Evolutionary conservation across 2,797 vertebrate genomes (phyloP).

Genomic region (Manis javanica): DNA sequence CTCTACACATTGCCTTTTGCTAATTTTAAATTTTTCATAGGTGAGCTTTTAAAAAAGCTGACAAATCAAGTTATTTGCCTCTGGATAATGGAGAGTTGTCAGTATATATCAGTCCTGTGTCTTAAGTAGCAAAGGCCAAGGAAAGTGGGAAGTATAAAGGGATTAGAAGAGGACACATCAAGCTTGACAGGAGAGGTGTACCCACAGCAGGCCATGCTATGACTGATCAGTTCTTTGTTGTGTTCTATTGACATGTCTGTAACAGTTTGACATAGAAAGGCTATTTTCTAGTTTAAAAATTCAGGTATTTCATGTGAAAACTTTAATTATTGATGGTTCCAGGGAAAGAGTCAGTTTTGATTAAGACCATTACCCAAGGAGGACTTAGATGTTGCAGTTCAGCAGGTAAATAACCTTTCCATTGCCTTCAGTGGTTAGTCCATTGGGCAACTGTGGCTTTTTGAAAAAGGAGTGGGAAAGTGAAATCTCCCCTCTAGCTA

Average conservation of each 20-base stretch:
- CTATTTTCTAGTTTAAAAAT: slow-evolving; percentile 55
- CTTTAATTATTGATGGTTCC: neutral
- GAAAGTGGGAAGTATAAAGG: neutral
- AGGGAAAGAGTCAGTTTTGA: neutral
- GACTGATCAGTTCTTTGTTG: neutral
- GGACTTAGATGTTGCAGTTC: neutral
- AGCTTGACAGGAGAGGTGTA: neutral
- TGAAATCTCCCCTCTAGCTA: neutral
- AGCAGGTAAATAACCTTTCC: neutral
- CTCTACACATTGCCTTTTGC: neutral
- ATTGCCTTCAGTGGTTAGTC: neutral
- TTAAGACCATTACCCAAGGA: neutral
- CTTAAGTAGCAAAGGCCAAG: neutral
- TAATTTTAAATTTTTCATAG: neutral
- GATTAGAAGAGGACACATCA: neutral
- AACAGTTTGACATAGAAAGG: neutral
- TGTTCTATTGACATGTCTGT: neutral
- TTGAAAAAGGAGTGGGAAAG: neutral
- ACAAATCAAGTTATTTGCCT: neutral
- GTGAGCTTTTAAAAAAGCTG: neutral
- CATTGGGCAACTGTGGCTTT: neutral
- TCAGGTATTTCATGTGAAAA: slow-evolving; percentile 15
- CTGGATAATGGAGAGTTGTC: neutral
- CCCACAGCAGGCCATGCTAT: neutral
- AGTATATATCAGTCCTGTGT: neutral